Evolutionary conservation across 2,797 vertebrate genomes (phyloP).

Genomic region (Anisognathus igniventris): DNA sequence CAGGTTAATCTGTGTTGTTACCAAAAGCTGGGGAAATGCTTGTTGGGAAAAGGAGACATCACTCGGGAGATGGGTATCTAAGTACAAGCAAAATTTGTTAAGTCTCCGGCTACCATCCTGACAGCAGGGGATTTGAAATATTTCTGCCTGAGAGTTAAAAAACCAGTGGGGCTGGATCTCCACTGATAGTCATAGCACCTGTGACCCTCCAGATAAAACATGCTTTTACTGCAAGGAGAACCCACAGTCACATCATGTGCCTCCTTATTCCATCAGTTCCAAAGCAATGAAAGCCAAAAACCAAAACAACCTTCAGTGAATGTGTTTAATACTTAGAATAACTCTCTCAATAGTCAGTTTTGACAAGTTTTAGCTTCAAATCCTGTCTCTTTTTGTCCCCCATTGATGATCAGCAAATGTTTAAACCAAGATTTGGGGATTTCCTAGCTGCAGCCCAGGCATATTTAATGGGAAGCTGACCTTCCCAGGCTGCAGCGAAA

Average conservation of each 20-base stretch:
- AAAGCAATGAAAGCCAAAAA: neutral
- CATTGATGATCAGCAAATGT: neutral
- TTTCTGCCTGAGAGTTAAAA: neutral
- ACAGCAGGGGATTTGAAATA: neutral
- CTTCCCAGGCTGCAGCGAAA: neutral
- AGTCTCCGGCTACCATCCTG: neutral
- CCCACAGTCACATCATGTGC: neutral
- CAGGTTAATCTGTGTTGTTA: neutral
- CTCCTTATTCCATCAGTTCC: neutral
- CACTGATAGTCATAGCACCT: neutral
- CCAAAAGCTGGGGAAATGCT: fast-evolving
- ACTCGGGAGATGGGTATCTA: neutral
- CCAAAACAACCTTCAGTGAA: neutral
- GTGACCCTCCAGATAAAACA: neutral
- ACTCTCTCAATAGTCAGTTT: neutral
- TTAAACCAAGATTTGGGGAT: neutral
- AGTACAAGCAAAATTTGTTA: neutral
- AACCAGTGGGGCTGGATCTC: fast-evolving
- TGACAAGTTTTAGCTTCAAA: neutral
- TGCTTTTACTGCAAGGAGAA: neutral
- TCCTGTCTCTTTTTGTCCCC: fast-evolving
- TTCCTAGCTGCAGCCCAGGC: neutral
- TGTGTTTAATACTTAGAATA: neutral
- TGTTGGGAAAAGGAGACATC: neutral
- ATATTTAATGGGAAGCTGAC: neutral